Conservation (phyloP, 1,140 invertebrate genomes). For the Pollicipes pollicipes region DNA sequence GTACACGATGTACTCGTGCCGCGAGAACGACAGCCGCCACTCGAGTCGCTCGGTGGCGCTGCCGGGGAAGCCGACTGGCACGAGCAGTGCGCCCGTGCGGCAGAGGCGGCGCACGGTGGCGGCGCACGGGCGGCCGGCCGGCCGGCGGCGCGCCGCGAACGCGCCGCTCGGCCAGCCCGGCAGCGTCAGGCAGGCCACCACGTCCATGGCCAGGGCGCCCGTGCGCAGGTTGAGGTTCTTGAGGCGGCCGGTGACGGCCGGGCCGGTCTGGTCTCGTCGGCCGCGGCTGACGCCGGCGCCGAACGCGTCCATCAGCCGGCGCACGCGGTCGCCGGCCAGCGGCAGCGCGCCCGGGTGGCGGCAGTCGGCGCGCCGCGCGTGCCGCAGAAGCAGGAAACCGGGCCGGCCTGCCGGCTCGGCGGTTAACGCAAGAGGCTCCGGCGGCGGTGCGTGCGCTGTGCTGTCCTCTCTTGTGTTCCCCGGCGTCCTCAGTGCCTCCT, state of each 20-base stretch:
- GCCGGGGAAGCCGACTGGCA: neutral
- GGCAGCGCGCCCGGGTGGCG: neutral
- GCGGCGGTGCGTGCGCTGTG: too few species aligned
- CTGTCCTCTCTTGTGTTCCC: too few species aligned
- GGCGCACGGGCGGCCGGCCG: neutral
- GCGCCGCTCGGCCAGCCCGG: neutral
- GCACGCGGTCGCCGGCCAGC: neutral
- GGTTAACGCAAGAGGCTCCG: neutral
- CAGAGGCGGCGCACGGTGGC: neutral
- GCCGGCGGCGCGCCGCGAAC: neutral
- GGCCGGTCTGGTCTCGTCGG: neutral
- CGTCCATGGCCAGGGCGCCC: neutral
- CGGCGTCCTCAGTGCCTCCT: too few species aligned
- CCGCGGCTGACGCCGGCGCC: neutral
- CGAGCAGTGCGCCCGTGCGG: neutral
- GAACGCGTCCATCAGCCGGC: neutral
- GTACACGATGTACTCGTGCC: neutral
- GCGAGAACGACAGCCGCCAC: neutral
- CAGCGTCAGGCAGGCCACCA: neutral
- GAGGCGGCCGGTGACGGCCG: neutral
- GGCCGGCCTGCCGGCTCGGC: neutral
- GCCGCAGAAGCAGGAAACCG: neutral
- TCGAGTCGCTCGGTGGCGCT: neutral
- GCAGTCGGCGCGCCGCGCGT: neutral
- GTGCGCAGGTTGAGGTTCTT: neutral